Evolutionary conservation across 2,888 invertebrate species (phyloP).

Genomic region (Trichogramma dendrolimi): DNA sequence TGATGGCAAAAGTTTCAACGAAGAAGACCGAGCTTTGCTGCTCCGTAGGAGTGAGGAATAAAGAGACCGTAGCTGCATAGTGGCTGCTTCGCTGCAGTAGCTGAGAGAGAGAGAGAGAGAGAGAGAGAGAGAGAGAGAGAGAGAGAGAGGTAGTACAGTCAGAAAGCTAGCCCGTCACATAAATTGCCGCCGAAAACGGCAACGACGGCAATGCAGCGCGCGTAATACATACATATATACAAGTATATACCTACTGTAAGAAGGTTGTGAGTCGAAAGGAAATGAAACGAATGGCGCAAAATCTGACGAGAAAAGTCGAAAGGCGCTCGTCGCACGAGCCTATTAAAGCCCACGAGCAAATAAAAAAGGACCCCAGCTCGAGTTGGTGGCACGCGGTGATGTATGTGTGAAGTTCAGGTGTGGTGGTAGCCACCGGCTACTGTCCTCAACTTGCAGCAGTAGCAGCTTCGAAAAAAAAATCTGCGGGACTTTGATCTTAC

Average conservation of each 20-base stretch:
- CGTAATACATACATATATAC: no score
- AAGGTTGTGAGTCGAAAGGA: slow-evolving; percentile 9
- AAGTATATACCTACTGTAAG: no score
- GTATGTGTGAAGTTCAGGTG: background rate
- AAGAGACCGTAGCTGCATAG: no score
- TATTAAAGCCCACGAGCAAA: no score
- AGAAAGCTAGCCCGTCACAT: slow-evolving; percentile 16
- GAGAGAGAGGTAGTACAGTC: no score
- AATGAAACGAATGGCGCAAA: slow-evolving; percentile 24
- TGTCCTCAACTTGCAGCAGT: no score
- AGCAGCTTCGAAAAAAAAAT: background rate
- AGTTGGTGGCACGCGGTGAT: background rate
- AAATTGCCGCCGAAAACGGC: slow-evolving; percentile 26
- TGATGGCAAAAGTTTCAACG: slow-evolving; percentile 25
- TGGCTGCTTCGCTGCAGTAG: no score
- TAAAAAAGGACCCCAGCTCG: no score
- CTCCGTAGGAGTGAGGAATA: background rate
- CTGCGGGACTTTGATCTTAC: slow-evolving; percentile 20
- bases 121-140: no score
- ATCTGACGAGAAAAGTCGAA: slow-evolving; percentile 22
- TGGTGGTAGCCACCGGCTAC: slow-evolving; percentile 9
- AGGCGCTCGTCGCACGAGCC: no score
- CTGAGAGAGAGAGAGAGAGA: no score
- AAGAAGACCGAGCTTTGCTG: background rate
- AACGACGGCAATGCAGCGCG: background rate